phyloP scores from a whole-genome alignment of 1,140 invertebrate species.

The Cepaea nemoralis region DNA sequence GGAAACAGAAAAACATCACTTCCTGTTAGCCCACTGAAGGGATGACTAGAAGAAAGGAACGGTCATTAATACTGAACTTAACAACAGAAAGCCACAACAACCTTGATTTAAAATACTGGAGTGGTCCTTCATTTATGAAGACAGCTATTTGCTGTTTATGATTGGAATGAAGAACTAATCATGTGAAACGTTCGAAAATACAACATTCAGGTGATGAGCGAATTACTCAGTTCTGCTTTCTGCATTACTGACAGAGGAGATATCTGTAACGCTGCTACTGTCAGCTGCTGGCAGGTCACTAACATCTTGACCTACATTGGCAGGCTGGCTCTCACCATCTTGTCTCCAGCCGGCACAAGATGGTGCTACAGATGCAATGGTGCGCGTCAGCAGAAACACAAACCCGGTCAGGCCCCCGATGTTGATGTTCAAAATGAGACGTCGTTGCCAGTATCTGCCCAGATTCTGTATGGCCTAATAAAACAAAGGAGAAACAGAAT shows the following conservation, averaged over 20 bases:
- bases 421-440: conserved; percentile 59
- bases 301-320: background rate
- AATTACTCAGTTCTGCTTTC: background rate
- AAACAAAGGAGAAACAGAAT: background rate
- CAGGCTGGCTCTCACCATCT: background rate
- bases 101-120: no score
- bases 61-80: no score
- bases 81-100: no score
- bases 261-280: conserved; percentile 22
- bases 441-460: conserved; percentile 59
- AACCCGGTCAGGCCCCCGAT: conserved; percentile 65
- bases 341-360: background rate
- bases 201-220: no score
- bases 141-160: no score
- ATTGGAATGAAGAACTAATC: no score
- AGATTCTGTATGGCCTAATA: conserved; percentile 55
- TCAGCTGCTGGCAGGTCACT: background rate
- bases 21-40: no score
- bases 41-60: no score
- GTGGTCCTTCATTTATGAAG: no score
- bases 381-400: conserved; percentile 63
- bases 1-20: no score
- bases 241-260: background rate
- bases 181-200: no score
- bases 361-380: conserved; percentile 15